A percentile compares a stretch with the other conserved stretches of the same genome.
These are phyloP conservation scores for Cliona cf. orientalis DNA, from an alignment of 37 sponge, comb jelly and placozoan genomes.

Conservation along the genomic window DNA sequence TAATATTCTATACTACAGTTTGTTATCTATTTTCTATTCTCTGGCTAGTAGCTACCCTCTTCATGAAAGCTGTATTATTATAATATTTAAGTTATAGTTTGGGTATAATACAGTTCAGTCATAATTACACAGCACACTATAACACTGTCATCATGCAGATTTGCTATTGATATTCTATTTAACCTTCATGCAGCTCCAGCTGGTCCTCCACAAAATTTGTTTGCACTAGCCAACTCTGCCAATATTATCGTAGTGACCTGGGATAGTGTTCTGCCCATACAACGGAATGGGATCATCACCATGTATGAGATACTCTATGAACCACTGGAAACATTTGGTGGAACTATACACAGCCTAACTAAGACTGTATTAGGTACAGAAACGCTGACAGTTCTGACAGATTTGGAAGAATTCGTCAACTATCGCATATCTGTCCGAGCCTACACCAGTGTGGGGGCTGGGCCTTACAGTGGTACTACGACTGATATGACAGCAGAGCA, in stretches of 20 bases:
- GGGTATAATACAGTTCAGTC: too few species aligned
- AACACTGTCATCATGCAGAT: too few species aligned
- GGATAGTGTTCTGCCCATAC: slow-evolving; percentile 5
- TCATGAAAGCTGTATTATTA: too few species aligned
- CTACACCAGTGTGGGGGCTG: slow-evolving; percentile 53
- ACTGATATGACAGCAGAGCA: slow-evolving; percentile 14
- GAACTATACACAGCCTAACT: neutral
- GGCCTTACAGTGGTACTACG: slow-evolving; percentile 36
- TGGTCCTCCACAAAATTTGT: slow-evolving; percentile 25
- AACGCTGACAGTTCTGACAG: neutral
- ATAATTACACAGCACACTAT: too few species aligned
- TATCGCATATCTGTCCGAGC: slow-evolving; percentile 56
- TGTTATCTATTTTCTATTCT: too few species aligned
- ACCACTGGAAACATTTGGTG: slow-evolving; percentile 34
- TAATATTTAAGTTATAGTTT: too few species aligned
- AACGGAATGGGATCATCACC: slow-evolving; percentile 59
- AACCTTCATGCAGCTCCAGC: slow-evolving; percentile 17
- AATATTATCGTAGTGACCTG: slow-evolving; percentile 34
- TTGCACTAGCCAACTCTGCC: slow-evolving; percentile 1
- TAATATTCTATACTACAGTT: too few species aligned
- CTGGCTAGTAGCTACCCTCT: too few species aligned
- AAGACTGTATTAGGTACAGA: slow-evolving; percentile 22
- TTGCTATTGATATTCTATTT: too few species aligned
- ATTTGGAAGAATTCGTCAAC: slow-evolving; percentile 33
- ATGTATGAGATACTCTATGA: slow-evolving; percentile 49